phyloP scores from a whole-genome alignment of 2,888 invertebrate genomes.

The Torymus texanus region DNA sequence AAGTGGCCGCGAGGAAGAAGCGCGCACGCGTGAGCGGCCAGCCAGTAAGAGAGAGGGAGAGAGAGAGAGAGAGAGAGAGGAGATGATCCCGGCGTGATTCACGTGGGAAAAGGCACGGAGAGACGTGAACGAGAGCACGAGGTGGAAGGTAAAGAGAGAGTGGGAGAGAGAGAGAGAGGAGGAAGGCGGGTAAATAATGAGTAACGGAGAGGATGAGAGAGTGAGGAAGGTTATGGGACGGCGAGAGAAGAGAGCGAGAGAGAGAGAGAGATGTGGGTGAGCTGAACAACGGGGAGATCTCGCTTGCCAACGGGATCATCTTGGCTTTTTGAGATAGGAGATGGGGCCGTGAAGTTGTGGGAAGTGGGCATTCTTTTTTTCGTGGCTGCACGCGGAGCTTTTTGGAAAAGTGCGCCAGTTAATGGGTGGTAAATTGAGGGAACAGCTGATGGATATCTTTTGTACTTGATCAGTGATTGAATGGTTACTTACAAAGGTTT shows the following conservation, averaged over 20 bases:
- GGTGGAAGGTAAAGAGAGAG: slow-evolving; percentile 57
- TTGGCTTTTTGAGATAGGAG: background rate
- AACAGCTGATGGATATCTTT: too few relatives aligned
- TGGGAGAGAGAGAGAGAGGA: slow-evolving; percentile 24
- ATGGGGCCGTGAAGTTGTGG: background rate
- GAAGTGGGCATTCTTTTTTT: too few relatives aligned
- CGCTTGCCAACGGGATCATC: background rate
- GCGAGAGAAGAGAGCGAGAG: background rate
- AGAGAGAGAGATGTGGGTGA: too few relatives aligned
- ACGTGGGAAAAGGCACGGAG: slow-evolving; percentile 66
- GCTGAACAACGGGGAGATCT: too few relatives aligned
- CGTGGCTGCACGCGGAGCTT: too few relatives aligned
- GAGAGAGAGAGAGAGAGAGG: slow-evolving; percentile 25
- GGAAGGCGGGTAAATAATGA: slow-evolving; percentile 51
- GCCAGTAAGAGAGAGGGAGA: slow-evolving; percentile 3
- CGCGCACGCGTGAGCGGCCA: slow-evolving; percentile 23
- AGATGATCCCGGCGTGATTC: slow-evolving; percentile 63
- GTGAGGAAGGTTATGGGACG: too few relatives aligned
- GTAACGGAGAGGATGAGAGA: slow-evolving; percentile 34
- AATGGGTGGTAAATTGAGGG: too few relatives aligned
- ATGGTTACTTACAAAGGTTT: too few relatives aligned
- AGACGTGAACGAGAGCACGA: slow-evolving; percentile 67
- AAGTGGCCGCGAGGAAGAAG: slow-evolving; percentile 24
- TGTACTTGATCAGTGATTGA: too few relatives aligned
- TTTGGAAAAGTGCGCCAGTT: too few relatives aligned